Conservation (phyloP, 1,140 invertebrate species). For the Diploscapter pachys region DNA sequence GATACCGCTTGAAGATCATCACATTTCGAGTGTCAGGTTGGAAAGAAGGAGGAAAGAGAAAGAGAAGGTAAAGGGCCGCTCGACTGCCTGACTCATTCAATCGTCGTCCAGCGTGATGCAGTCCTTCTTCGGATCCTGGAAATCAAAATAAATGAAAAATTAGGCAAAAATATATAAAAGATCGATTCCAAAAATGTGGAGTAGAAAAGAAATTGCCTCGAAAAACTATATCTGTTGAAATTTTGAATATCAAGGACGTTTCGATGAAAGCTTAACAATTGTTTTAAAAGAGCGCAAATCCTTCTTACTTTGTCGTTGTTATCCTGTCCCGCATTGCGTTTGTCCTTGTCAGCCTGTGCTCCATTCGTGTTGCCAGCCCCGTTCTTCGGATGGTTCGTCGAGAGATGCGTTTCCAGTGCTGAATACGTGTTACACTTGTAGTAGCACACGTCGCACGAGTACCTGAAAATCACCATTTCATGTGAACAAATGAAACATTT, state of each 20-base stretch:
- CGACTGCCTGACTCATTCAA: too few relatives aligned
- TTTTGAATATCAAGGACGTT: too few relatives aligned
- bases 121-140: constrained; percentile 8
- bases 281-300: too few relatives aligned
- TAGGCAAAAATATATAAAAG: background rate
- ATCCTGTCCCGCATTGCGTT: background rate
- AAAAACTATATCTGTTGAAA: too few relatives aligned
- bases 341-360: background rate
- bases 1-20: background rate
- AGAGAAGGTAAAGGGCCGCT: background rate
- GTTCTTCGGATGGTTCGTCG: constrained; percentile 43
- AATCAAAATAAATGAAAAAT: background rate
- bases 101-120: constrained; percentile 25
- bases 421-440: constrained; percentile 51
- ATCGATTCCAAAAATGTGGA: too few relatives aligned
- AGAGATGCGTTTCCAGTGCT: constrained; percentile 45
- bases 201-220: too few relatives aligned
- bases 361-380: constrained; percentile 5
- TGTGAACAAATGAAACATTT: too few relatives aligned
- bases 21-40: background rate
- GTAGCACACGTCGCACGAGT: constrained; percentile 49
- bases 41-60: background rate
- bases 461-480: background rate
- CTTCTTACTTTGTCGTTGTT: too few relatives aligned
- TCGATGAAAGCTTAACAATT: too few relatives aligned